Evolutionary conservation across 2,797 vertebrate genomes (phyloP).

Genomic region (Crocodylus rhombifer): DNA sequence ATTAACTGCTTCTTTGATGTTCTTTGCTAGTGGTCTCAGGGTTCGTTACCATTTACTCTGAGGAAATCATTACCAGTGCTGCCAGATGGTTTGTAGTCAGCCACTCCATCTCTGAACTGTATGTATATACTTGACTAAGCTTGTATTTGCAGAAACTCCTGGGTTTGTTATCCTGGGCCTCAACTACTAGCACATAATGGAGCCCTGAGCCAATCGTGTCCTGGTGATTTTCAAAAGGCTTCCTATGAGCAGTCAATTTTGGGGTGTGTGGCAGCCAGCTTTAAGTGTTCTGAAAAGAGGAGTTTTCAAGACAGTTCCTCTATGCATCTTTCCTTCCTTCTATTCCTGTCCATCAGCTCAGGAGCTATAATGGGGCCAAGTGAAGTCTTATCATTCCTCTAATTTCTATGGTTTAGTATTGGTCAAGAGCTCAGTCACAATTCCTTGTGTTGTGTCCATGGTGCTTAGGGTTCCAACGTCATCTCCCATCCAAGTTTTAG

Average conservation of each 20-base stretch:
- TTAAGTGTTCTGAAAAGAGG: not conserved
- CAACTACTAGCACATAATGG: not conserved
- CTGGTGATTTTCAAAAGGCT: not conserved
- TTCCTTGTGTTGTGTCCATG: too few species aligned
- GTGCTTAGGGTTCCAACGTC: too few species aligned
- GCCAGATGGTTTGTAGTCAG: not conserved
- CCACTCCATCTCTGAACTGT: not conserved
- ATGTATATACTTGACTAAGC: not conserved
- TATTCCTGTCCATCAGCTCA: too few species aligned
- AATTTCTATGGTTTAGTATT: too few species aligned
- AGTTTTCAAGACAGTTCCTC: not conserved
- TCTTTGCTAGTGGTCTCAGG: not conserved
- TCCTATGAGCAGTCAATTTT: not conserved
- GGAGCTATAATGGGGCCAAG: too few species aligned
- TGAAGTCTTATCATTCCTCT: too few species aligned
- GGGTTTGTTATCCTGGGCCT: not conserved
- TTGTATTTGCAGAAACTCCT: not conserved
- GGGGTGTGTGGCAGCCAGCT: not conserved
- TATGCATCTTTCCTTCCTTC: too few species aligned
- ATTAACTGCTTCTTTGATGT: conserved; percentile 14
- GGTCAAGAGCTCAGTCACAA: too few species aligned
- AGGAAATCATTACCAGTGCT: not conserved
- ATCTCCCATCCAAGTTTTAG: too few species aligned
- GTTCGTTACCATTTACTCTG: not conserved
- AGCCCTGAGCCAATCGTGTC: not conserved